Percentiles rank a stretch among this genome's conserved stretches.
phyloP scores from a whole-genome alignment of 1,140 invertebrate species.

The Drosophila willistoni region DNA sequence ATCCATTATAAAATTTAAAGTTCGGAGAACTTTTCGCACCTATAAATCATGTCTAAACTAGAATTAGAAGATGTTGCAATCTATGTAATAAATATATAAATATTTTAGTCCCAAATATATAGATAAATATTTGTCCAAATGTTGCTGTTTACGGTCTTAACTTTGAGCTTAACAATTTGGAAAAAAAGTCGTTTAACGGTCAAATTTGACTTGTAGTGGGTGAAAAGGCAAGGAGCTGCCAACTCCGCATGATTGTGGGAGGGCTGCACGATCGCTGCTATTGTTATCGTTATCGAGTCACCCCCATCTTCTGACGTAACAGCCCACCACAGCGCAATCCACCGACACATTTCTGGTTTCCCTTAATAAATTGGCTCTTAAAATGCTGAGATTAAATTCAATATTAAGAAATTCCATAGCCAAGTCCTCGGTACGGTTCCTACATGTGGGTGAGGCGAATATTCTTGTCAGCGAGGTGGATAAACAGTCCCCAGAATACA shows the following conservation, averaged over 20 bases:
- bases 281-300: conserved; percentile 11
- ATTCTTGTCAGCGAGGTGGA: conserved; percentile 82
- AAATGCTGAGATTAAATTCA: conserved; percentile 66
- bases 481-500: conserved; percentile 82
- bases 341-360: conserved; percentile 14
- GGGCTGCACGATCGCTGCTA: conserved; percentile 20
- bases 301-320: conserved; percentile 62
- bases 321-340: conserved; percentile 9
- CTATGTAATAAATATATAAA: conserved; percentile 10
- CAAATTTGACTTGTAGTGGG: not conserved
- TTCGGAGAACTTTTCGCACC: conserved; percentile 54
- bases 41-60: not conserved
- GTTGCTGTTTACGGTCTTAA: not conserved
- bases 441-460: conserved; percentile 80
- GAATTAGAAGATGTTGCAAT: conserved; percentile 5
- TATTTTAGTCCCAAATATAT: not conserved
- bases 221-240: not conserved
- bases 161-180: not conserved
- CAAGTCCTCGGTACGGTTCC: conserved; percentile 50
- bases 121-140: too few species aligned
- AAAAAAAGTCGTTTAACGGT: not conserved
- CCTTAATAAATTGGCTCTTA: conserved; percentile 20
- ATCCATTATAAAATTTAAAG: conserved; percentile 45
- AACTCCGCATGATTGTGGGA: not conserved
- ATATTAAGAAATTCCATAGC: conserved; percentile 43